These are phyloP conservation scores for Morpho achilles DNA, from an alignment of 2,888 invertebrate genomes.

Conservation along the genomic window DNA sequence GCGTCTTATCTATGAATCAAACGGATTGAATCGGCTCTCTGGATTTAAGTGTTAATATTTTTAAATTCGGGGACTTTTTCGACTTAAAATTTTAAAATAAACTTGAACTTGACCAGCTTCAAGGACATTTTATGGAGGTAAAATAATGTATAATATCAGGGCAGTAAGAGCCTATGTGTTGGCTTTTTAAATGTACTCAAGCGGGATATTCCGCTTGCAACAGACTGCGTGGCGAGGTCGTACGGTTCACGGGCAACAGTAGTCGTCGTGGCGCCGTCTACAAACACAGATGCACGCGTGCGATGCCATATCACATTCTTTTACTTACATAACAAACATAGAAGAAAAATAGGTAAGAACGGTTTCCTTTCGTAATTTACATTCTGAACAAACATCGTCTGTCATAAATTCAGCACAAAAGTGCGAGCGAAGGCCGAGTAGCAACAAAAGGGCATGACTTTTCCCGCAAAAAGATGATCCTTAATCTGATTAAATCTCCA, in stretches of 20 bases:
- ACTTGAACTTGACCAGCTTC: not conserved
- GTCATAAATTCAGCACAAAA: conserved; percentile 76
- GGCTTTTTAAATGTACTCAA: conserved; percentile 37
- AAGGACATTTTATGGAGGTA: too few species aligned
- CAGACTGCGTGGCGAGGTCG: conserved; percentile 64
- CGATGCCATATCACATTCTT: conserved; percentile 10
- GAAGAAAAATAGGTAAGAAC: conserved; percentile 10
- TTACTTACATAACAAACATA: conserved; percentile 5
- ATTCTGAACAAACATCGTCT: conserved; percentile 69
- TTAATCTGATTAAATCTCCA: conserved; percentile 80
- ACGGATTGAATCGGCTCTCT: conserved; percentile 46
- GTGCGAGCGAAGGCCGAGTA: conserved; percentile 71
- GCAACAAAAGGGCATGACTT: conserved; percentile 77
- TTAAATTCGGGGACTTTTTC: conserved; percentile 36
- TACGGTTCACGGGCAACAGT: conserved; percentile 35
- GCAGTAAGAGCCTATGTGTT: conserved; percentile 1
- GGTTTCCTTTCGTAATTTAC: conserved; percentile 48
- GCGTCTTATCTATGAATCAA: conserved; percentile 78
- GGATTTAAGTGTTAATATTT: conserved; percentile 74
- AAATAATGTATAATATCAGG: too few species aligned
- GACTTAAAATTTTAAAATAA: conserved; percentile 7
- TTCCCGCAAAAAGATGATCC: conserved; percentile 78
- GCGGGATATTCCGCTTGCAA: conserved; percentile 42
- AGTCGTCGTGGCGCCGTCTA: conserved; percentile 57
- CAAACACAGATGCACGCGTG: conserved; percentile 32